These are phyloP conservation scores for Acanthurus lineatus DNA, from an alignment of 2,797 vertebrate species.

Conservation along the genomic window DNA sequence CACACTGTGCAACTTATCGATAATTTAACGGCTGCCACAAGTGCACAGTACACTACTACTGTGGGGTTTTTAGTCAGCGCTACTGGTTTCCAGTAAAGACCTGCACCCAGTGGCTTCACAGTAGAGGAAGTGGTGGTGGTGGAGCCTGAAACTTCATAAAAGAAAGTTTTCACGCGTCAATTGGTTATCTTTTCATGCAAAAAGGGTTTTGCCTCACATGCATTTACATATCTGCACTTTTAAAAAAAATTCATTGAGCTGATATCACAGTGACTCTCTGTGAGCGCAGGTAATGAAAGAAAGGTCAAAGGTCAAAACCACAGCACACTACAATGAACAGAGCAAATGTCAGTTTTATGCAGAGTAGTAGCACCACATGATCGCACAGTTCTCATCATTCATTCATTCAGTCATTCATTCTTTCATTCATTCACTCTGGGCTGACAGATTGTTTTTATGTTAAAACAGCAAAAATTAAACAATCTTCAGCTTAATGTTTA, in stretches of 20 bases:
- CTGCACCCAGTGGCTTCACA: conserved; percentile 74
- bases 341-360: background rate
- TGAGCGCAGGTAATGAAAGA: background rate
- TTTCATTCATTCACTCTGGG: background rate
- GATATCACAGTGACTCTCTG: conserved; percentile 27
- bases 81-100: conserved; percentile 86
- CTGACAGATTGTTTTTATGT: background rate
- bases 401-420: background rate
- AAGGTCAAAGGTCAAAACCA: conserved; percentile 30
- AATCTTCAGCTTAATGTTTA: background rate
- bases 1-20: conserved; percentile 19
- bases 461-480: background rate
- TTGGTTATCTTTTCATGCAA: conserved; percentile 57
- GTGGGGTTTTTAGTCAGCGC: conserved; percentile 78
- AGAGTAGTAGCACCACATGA: background rate
- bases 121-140: conserved; percentile 87
- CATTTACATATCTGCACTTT: conserved; percentile 33
- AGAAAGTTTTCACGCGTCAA: conserved; percentile 29
- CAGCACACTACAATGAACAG: background rate
- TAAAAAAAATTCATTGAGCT: conserved; percentile 13
- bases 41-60: conserved; percentile 36
- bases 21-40: conserved; percentile 46
- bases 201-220: conserved; percentile 26
- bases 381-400: background rate
- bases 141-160: conserved; percentile 76